Base-by-base conservation (phyloP, 2,113 vertebrate species). In the Odontesthes bonariensis region DNA sequence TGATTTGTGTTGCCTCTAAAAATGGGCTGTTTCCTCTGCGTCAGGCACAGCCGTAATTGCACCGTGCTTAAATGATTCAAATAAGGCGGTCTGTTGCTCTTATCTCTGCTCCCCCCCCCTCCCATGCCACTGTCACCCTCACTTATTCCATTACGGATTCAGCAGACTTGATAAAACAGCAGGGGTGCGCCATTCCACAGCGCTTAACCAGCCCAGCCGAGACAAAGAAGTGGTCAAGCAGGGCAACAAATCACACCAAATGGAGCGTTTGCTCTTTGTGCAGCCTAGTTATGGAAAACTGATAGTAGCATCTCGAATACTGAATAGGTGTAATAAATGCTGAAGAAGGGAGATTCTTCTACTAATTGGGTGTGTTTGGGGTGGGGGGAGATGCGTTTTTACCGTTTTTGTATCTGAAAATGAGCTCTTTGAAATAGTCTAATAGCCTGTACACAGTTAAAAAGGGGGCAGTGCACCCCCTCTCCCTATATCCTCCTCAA, bases 161-260 rank as follows among this genome's bases (percentile, higher is more conserved):
- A 95, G 95, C 95, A 96, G 96, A 98, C 96, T 97, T 98, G 96
- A 97, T 97, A 96, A 97, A 98, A 96, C 97, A 97, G 96, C 95
- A 92, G 96, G 95, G 95, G 95, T 93, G 95, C 95, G 94, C 96
- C 96, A 95, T 97, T 97, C 95, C 94, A 80, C 69, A 95, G 95
- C 94, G 95, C 96, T 96, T 97, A 97, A 96, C 97, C 96, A 94
- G 95, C 92, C 94, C 33, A 92, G 89, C 95, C 90, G 80, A 96
- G 95, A 96, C 96, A 95, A 96, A 95, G 96, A 96, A 96, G 94
- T 96, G 96, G 97, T 97, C 97, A 97, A 97, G 96, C 95, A 94
- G 93, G 95, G 89, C 95, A 95, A 99, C 97, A 99, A 98, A 98
- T 99, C 96, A 97, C 95, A 93, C 96, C 95, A 97, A 99, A 96